Base-by-base conservation (phyloP, 2,113 vertebrate genomes). In the Dissostichus mawsoni region DNA sequence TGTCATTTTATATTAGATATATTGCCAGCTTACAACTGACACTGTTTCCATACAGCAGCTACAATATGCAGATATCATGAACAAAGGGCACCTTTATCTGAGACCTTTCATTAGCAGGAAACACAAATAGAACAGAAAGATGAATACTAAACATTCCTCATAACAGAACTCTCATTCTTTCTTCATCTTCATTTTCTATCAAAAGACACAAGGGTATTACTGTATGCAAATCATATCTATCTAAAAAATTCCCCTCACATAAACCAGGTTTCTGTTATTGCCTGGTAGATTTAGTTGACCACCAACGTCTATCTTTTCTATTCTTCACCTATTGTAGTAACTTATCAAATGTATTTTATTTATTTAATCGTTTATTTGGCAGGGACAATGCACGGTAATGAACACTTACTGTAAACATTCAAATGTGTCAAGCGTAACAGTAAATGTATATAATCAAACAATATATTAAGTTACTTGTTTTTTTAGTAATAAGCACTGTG, bases 71-170 rank as follows among this genome's bases (percentile, higher is more conserved):
- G 10, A 76, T 11, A 48, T 74, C 75, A 51, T 4, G 17, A 69
- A 86, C 80, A 90, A 87, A 48, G 20, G 13, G 3, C 7, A 53
- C 74, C 77, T 83, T 80, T 50, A 86, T 84, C 66, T 59, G 56
- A 64, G 14, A 71, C 18, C 47, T 69, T 74, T 82, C 57, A 77
- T 51, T n/a, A 69, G 11, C 76, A 16, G 50, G 78, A 77, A 81
- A 79, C 73, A 80, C 52, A 82, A 89, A 87, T 45, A 76, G 80
- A 81, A 72, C 78, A 83, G 47, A 80, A 77, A 75, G 53, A 86
- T 67, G 51, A 70, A 73, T 17, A 69, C 57, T 8, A 61, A 90
- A 56, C 74, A 64, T 72, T 78, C 33, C 20, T 70, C 52, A 73
- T 81, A 71, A 86, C 52, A 74, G 73, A 62, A 77, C 67, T 71